phyloP scores from a whole-genome alignment of 2,888 invertebrate species.

The Drosophila maculinotata region DNA sequence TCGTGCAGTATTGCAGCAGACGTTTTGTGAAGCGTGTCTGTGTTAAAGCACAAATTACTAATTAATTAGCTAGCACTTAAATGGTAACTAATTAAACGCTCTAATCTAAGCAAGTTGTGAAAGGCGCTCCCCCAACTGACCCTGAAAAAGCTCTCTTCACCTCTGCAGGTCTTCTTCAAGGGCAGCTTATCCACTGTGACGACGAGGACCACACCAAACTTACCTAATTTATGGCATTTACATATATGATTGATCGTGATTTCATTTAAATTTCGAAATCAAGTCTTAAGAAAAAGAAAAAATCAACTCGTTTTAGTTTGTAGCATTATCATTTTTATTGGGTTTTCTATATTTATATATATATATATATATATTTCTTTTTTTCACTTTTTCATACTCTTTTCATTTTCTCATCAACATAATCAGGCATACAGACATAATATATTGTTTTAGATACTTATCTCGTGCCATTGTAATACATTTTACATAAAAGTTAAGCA shows the following conservation, averaged over 20 bases:
- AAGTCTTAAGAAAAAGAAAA: not conserved
- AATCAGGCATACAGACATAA: conserved; percentile 62
- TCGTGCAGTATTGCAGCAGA: conserved; percentile 10
- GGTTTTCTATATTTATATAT: conserved; percentile 53
- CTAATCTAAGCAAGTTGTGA: conserved; percentile 36
- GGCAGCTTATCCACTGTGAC: conserved; percentile 51
- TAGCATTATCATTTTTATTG: conserved; percentile 70
- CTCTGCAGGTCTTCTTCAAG: conserved; percentile 20
- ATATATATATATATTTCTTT: conserved; percentile 38
- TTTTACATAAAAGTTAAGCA: conserved; percentile 53
- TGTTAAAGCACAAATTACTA: conserved; percentile 65
- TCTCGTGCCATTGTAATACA: conserved; percentile 65
- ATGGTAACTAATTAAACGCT: conserved; percentile 47
- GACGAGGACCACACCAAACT: conserved; percentile 23
- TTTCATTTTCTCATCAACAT: conserved; percentile 45
- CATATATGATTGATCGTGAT: conserved; percentile 10
- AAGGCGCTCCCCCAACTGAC: conserved; percentile 45
- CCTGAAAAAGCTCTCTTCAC: conserved; percentile 35
- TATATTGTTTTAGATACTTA: conserved; percentile 36
- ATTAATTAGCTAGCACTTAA: conserved; percentile 66
- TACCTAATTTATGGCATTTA: conserved; percentile 26
- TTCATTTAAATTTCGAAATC: not conserved
- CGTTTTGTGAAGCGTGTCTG: conserved; percentile 71
- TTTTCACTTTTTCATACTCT: conserved; percentile 58
- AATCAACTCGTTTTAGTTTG: conserved; percentile 29